Base-by-base conservation (phyloP, 2,888 invertebrate species). In the Calameuta pallipes region DNA sequence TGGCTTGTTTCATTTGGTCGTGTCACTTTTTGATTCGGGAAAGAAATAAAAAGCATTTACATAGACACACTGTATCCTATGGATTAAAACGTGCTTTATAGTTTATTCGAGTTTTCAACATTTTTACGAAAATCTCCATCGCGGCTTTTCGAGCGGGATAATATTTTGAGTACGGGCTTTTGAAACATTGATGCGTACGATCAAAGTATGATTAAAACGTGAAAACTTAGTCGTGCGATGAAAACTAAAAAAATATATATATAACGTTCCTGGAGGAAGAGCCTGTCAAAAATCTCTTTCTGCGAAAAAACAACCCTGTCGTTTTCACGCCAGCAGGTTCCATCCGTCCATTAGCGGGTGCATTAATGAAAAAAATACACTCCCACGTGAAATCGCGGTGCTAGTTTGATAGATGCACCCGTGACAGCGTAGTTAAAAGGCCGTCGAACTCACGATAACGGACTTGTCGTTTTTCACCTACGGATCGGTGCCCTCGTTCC, bases 371-470 rank as follows among this genome's bases (percentile, higher is more conserved):
- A 56, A 56, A 56, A 56, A 56, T 23, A 56, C 56, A 56, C 56
- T 56, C 23, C 56, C 56, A 56, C 56, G 56, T 56, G 23, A 56
- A 56, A 56, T 23, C 56, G 56, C 56, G 9, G 56, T 56, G 9
- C 56, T 56, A 6, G 56, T 56, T 56, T 81, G 84, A 84, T 84
- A 79, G 85, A 85, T 82, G 84, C 80, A 56, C 56, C 56, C 15
- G 56, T 56, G 56, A 56, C 56, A 56, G 56, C 56, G 23, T 56
- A 15, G 56, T 56, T 56, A 56, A 56, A 56, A 56, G 77, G 76
- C 76, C 80, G 81, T 78, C 75, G 80, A 82, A 79, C 81, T 75
- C 75, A 70, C 80, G 82, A 82, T 82, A 82, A 82, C 81, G 82
- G 75, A 78, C 73, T 76, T 73, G 75, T 75, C 78, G 80, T 82